Percentiles rank a stretch among this genome's conserved stretches.
Evolutionary conservation across 2,797 vertebrate genomes (phyloP).

Genomic region (Tympanoctomys barrerae): DNA sequence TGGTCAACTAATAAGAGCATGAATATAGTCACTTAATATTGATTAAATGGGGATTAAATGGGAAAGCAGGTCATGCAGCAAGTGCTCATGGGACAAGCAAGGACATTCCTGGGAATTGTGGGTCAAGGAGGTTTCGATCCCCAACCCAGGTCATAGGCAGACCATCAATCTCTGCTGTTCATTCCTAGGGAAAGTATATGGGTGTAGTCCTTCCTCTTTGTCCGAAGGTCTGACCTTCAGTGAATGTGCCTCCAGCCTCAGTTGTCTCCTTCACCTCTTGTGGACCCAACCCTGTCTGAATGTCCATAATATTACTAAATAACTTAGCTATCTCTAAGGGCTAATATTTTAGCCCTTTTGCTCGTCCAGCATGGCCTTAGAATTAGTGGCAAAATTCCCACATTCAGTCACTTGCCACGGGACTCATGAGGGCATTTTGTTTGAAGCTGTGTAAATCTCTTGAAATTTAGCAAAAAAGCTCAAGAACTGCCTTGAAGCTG

Average conservation of each 20-base stretch:
- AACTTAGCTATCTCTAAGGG: neutral
- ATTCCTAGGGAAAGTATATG: neutral
- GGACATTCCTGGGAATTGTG: neutral
- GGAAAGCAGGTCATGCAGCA: neutral
- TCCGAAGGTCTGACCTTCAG: neutral
- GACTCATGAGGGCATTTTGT: neutral
- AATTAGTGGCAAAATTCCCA: neutral
- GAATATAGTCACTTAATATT: neutral
- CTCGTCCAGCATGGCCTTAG: neutral
- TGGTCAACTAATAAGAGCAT: neutral
- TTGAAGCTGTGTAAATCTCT: constrained; percentile 14
- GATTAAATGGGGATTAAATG: neutral
- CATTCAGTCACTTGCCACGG: neutral
- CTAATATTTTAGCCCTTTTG: neutral
- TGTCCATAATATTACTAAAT: neutral
- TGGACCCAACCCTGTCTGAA: neutral
- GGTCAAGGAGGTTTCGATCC: too few relatives aligned
- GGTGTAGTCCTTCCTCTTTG: neutral
- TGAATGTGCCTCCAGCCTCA: neutral
- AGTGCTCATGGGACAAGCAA: neutral
- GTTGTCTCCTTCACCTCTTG: neutral
- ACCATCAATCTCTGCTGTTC: neutral
- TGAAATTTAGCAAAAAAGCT: constrained; percentile 43
- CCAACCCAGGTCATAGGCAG: neutral
- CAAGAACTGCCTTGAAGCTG: constrained; percentile 23